Evolutionary conservation across 2,888 invertebrate genomes (phyloP).

Genomic region (Coecobrya sp.): DNA sequence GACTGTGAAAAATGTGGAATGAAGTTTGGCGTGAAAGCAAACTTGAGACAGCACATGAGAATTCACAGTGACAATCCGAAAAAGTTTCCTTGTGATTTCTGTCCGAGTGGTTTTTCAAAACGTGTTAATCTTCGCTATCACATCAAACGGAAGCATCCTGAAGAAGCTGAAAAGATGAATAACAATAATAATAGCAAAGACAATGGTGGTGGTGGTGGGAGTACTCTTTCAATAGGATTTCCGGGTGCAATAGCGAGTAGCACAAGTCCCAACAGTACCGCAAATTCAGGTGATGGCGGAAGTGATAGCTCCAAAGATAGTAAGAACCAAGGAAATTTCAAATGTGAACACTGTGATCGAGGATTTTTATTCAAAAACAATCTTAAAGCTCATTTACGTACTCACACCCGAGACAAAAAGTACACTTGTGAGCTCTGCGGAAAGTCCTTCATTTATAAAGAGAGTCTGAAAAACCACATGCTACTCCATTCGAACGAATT

Average conservation of each 20-base stretch:
- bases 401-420: constrained; percentile 86
- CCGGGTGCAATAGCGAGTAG: constrained; percentile 34
- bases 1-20: constrained; percentile 86
- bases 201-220: constrained; percentile 49
- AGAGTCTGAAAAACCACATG: constrained; percentile 86
- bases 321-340: constrained; percentile 85
- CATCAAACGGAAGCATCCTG: constrained; percentile 86
- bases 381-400: constrained; percentile 86
- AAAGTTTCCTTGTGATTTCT: constrained; percentile 86
- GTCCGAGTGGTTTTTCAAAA: constrained; percentile 86
- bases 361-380: constrained; percentile 85
- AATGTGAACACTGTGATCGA: constrained; percentile 86
- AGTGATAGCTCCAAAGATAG: constrained; percentile 80
- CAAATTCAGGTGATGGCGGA: constrained; percentile 40
- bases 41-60: constrained; percentile 84
- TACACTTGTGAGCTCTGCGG: constrained; percentile 86
- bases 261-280: constrained; percentile 52
- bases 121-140: constrained; percentile 86
- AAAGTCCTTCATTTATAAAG: constrained; percentile 86
- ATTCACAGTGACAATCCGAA: constrained; percentile 84
- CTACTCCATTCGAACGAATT: constrained; percentile 85
- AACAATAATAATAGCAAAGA: constrained; percentile 82
- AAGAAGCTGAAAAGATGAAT: constrained; percentile 82
- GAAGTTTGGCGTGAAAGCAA: constrained; percentile 85
- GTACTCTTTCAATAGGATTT: constrained; percentile 55